Percentiles rank a stretch among this genome's conserved stretches.
phyloP scores from a whole-genome alignment of 2,888 invertebrate genomes.

The Euphydryas editha region DNA sequence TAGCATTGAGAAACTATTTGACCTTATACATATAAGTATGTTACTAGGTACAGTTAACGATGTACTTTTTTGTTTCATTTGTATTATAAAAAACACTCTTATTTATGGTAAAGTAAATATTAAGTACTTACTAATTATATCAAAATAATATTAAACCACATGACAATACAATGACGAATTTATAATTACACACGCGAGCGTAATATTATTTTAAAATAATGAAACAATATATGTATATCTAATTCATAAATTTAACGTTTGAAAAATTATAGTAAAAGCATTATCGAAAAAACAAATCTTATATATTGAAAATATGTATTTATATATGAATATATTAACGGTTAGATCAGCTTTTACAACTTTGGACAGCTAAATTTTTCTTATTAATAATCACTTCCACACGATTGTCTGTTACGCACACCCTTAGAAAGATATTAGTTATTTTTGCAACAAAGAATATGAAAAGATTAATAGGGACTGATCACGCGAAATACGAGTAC shows the following conservation, averaged over 20 bases:
- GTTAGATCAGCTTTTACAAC: neutral
- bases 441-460: constrained; percentile 26
- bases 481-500: constrained; percentile 28
- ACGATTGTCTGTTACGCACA: too few relatives aligned
- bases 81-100: too few relatives aligned
- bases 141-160: too few relatives aligned
- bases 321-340: neutral
- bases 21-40: neutral
- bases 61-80: neutral
- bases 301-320: neutral
- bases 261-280: too few relatives aligned
- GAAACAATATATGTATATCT: too few relatives aligned
- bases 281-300: neutral
- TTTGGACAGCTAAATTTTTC: neutral
- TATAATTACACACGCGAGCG: too few relatives aligned
- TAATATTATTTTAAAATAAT: too few relatives aligned
- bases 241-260: too few relatives aligned
- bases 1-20: neutral
- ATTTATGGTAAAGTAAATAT: too few relatives aligned
- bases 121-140: too few relatives aligned
- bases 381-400: neutral
- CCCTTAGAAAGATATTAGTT: constrained; percentile 18
- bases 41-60: neutral
- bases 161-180: too few relatives aligned
- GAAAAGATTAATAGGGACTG: constrained; percentile 31